These are phyloP conservation scores for Arctia plantaginis DNA, from an alignment of 2,888 invertebrate genomes.

Conservation along the genomic window DNA sequence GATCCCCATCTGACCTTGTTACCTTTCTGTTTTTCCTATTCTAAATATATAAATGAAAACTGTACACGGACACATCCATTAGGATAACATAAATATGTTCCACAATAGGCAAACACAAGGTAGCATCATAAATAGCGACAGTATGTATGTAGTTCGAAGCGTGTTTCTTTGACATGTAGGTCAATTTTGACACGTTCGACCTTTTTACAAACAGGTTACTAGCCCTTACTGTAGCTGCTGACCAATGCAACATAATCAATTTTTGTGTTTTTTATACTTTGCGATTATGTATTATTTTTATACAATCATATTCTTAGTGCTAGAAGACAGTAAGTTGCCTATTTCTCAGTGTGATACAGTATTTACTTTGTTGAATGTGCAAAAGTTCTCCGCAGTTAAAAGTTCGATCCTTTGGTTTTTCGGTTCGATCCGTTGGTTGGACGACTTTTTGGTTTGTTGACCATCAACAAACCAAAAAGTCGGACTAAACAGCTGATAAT, in stretches of 20 bases:
- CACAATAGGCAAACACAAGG: constrained; percentile 2
- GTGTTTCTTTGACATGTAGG: constrained; percentile 15
- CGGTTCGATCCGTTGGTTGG: too few species aligned
- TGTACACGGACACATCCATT: not conserved
- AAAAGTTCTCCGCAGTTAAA: too few species aligned
- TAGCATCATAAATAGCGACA: not conserved
- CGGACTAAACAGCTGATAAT: too few species aligned
- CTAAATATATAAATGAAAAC: not conserved
- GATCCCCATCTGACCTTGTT: not conserved
- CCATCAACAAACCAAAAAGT: too few species aligned
- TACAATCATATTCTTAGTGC: too few species aligned
- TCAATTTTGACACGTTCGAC: constrained; percentile 11
- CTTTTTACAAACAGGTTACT: constrained; percentile 7
- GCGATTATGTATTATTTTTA: too few species aligned
- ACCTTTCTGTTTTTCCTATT: not conserved
- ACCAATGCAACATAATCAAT: not conserved
- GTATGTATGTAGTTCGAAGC: constrained; percentile 1
- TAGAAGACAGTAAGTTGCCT: too few species aligned
- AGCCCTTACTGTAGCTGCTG: constrained; percentile 3
- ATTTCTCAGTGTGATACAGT: too few species aligned
- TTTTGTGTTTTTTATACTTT: too few species aligned
- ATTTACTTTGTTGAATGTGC: too few species aligned
- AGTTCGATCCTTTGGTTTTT: too few species aligned
- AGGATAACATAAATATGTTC: constrained; percentile 14
- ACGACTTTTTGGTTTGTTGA: too few species aligned